Percentiles rank a stretch among this genome's conserved stretches.
These are phyloP conservation scores for Chrysochloris asiatica DNA, from an alignment of 2,113 vertebrate genomes.

Conservation along the genomic window DNA sequence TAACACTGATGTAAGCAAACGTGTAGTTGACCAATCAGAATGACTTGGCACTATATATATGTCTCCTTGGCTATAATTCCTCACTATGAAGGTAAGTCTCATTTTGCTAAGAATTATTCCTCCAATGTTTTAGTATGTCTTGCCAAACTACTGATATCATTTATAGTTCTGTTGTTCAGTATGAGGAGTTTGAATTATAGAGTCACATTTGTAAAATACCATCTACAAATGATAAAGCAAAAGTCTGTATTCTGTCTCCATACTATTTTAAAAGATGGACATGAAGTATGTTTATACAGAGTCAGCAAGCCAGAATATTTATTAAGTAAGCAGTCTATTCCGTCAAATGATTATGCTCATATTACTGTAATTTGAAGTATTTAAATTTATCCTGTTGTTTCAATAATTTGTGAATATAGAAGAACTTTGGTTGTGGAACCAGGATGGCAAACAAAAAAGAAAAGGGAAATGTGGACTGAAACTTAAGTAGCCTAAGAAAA, in stretches of 20 bases:
- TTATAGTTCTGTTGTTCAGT: no score
- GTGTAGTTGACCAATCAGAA: background rate
- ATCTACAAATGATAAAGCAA: no score
- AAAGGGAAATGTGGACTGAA: background rate
- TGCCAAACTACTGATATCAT: no score
- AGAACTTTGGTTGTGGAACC: background rate
- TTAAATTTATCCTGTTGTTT: background rate
- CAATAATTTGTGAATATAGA: background rate
- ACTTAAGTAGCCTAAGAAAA: no score
- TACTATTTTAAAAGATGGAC: no score
- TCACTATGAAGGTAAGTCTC: background rate
- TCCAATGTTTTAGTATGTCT: no score
- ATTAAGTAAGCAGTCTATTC: background rate
- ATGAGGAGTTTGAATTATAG: background rate
- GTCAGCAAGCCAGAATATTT: background rate
- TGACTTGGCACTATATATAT: background rate
- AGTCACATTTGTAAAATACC: background rate
- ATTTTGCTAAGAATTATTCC: background rate
- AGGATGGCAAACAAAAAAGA: background rate
- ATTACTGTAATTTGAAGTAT: background rate
- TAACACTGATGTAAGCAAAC: background rate
- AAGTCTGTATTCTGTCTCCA: rapidly evolving
- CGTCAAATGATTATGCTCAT: background rate
- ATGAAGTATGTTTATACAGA: no score
- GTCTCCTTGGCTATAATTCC: background rate